A percentile compares a stretch with the other conserved stretches of the same genome.
These are phyloP conservation scores for Epicampocera succincta DNA, from an alignment of 2,888 invertebrate species.

Conservation along the genomic window DNA sequence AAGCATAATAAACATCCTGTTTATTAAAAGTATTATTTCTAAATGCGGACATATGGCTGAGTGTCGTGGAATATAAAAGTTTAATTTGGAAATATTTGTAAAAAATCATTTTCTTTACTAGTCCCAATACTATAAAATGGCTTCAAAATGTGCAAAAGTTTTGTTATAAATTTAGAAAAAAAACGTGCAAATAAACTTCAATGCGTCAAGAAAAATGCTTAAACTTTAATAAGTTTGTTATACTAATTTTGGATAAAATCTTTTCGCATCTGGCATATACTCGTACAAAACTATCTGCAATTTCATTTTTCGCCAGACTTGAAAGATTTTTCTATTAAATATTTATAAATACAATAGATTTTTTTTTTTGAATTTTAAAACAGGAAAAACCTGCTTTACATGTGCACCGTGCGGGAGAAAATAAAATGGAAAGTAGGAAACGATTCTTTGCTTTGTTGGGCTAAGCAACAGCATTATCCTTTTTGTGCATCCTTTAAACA, in stretches of 20 bases:
- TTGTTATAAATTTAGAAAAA: conserved; percentile 6
- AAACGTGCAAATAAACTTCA: not conserved
- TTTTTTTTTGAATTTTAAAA: conserved; percentile 66
- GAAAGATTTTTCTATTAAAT: conserved; percentile 75
- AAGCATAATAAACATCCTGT: conserved; percentile 51
- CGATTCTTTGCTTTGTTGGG: not conserved
- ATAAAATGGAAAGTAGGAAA: not conserved
- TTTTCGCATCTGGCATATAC: conserved; percentile 18
- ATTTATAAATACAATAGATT: conserved; percentile 81
- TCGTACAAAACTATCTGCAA: conserved; percentile 43
- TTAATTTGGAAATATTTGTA: not conserved
- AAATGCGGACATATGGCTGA: conserved; percentile 34
- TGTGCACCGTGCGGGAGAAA: conserved; percentile 5
- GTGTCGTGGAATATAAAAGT: conserved; percentile 4
- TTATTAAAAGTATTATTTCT: conserved; percentile 1
- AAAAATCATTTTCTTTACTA: conserved; percentile 11
- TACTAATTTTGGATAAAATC: not conserved
- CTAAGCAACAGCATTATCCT: conserved; percentile 23
- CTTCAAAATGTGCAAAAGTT: conserved; percentile 23
- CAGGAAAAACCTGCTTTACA: conserved; percentile 21
- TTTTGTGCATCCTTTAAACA: conserved; percentile 12
- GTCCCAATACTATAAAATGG: not conserved
- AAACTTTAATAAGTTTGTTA: conserved; percentile 50
- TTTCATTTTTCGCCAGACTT: conserved; percentile 33
- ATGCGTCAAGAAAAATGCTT: conserved; percentile 6